A percentile compares a stretch with the other conserved stretches of the same genome.
phyloP scores from a whole-genome alignment of 2,888 invertebrate genomes.

The Drosophila fungiperda region DNA sequence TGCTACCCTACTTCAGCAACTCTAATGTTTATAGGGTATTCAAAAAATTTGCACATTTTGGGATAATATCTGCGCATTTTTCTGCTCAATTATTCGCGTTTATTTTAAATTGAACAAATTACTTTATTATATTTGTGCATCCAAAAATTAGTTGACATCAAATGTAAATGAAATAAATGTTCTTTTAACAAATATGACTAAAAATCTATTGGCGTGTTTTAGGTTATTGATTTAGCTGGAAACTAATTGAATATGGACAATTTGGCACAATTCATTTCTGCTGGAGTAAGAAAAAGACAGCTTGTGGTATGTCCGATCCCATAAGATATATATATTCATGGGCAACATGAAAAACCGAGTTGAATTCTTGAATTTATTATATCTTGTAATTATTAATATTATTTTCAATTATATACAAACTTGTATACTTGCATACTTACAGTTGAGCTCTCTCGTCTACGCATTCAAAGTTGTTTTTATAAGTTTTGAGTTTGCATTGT shows the following conservation, averaged over 20 bases:
- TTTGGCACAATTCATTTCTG: neutral
- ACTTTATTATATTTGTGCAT: constrained; percentile 25
- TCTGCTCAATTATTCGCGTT: constrained; percentile 54
- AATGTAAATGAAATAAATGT: constrained; percentile 23
- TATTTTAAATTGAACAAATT: constrained; percentile 39
- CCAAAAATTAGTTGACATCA: constrained; percentile 11
- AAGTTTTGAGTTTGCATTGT: neutral
- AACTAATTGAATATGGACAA: neutral
- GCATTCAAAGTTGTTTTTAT: neutral
- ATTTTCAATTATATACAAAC: too few relatives aligned
- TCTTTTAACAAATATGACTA: neutral
- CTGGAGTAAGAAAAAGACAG: neutral
- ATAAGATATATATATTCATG: neutral
- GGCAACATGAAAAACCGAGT: neutral
- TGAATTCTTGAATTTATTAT: too few relatives aligned
- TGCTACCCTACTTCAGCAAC: neutral
- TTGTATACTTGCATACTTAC: too few relatives aligned
- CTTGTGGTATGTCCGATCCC: neutral
- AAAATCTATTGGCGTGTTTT: neutral
- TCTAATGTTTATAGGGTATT: neutral
- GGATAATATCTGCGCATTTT: constrained; percentile 4
- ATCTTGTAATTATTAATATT: too few relatives aligned
- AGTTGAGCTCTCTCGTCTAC: fast-evolving
- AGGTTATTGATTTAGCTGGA: neutral
- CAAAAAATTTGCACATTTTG: neutral